A percentile compares a stretch with the other conserved stretches of the same genome.
Evolutionary conservation across 2,888 invertebrate genomes (phyloP).

Genomic region (Dryococelus australis): DNA sequence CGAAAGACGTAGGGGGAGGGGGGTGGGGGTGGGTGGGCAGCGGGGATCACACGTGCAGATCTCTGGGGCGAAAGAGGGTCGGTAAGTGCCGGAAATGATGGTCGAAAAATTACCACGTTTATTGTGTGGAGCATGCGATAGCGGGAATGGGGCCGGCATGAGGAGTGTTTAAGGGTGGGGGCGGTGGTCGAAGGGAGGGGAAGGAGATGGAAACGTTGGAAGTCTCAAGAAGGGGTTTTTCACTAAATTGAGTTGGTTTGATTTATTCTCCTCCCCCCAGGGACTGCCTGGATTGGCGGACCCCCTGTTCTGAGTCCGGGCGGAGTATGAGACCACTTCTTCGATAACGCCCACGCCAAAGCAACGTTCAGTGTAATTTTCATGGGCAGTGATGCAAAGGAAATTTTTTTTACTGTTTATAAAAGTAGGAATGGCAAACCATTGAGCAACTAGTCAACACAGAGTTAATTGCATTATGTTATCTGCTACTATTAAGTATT

Average conservation of each 20-base stretch:
- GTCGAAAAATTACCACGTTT: constrained; percentile 11
- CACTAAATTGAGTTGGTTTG: constrained; percentile 2
- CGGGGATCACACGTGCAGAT: not conserved
- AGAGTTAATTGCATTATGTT: too few species aligned
- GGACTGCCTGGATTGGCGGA: not conserved
- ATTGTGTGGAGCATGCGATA: not conserved
- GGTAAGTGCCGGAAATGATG: not conserved
- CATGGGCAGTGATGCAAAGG: too few species aligned
- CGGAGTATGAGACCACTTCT: not conserved
- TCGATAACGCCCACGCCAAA: not conserved
- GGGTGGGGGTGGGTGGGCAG: not conserved
- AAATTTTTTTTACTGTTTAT: too few species aligned
- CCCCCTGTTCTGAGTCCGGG: not conserved
- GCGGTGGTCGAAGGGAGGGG: too few species aligned
- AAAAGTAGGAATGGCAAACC: too few species aligned
- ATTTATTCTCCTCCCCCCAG: not conserved
- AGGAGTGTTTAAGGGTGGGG: not conserved
- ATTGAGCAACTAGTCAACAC: too few species aligned
- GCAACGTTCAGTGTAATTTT: not conserved
- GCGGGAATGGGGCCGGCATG: not conserved
- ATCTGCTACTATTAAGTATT: too few species aligned
- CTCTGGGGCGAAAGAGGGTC: not conserved
- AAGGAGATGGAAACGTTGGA: not conserved
- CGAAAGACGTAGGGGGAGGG: not conserved
- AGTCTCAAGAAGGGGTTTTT: not conserved